Percentiles rank a stretch among this genome's conserved stretches.
These are phyloP conservation scores for Myotis davidii DNA, from an alignment of 2,113 vertebrate species.

Conservation along the genomic window DNA sequence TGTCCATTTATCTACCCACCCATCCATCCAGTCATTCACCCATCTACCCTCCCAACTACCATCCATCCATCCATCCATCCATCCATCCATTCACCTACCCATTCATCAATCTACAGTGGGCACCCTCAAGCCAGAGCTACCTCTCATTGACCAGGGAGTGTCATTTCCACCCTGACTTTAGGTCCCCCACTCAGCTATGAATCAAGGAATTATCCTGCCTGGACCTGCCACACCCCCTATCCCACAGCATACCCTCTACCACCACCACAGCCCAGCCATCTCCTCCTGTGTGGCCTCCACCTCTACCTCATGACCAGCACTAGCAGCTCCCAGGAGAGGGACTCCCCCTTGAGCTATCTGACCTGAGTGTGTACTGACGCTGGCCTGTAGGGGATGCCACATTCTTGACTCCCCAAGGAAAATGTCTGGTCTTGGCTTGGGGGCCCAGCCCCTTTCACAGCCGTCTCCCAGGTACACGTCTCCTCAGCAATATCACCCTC, in stretches of 20 bases:
- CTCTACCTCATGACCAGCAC: not conserved
- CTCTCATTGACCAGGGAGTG: not conserved
- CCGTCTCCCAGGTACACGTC: not conserved
- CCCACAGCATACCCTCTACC: accelerated
- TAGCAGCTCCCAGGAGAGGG: not conserved
- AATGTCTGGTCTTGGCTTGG: accelerated
- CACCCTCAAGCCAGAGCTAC: not conserved
- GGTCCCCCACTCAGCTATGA: not conserved
- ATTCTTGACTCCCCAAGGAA: not conserved
- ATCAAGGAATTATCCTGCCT: not conserved
- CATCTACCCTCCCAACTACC: not conserved
- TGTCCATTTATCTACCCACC: not conserved
- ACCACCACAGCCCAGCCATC: not conserved
- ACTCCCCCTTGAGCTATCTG: not conserved
- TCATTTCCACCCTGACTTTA: not conserved
- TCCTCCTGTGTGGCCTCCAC: too few species aligned
- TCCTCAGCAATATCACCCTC: not conserved
- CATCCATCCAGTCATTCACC: not conserved
- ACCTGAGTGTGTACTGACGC: too few species aligned
- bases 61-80: not conserved
- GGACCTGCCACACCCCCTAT: not conserved
- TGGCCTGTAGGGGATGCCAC: not conserved
- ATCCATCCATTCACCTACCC: not conserved
- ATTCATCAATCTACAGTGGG: too few species aligned
- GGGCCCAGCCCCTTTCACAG: not conserved